A percentile compares a stretch with the other conserved stretches of the same genome.
These are phyloP conservation scores for Apis dorsata DNA, from an alignment of 1,140 invertebrate species.

Conservation along the genomic window DNA sequence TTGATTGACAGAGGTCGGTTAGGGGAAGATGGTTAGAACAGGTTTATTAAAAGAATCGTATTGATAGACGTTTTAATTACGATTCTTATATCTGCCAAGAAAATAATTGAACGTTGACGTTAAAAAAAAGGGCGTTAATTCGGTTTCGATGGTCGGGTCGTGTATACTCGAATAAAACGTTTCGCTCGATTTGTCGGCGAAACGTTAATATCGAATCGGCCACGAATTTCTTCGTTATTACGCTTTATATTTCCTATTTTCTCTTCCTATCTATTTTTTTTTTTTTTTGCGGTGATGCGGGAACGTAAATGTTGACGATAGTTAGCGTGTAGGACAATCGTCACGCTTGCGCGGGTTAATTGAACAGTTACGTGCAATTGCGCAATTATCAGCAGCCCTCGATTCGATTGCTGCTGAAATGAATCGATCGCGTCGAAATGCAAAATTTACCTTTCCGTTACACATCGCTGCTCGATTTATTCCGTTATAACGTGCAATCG, in stretches of 20 bases:
- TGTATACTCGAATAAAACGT: no score
- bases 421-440: neutral
- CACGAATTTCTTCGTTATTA: neutral
- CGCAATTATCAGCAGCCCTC: conserved; percentile 18
- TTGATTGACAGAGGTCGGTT: neutral
- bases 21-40: neutral
- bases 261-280: neutral
- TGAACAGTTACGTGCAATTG: conserved; percentile 16
- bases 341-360: conserved; percentile 6
- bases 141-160: no score
- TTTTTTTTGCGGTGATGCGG: no score
- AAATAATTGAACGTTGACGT: neutral
- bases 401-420: neutral
- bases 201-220: neutral
- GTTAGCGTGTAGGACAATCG: neutral
- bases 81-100: neutral
- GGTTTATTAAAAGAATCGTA: neutral
- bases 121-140: neutral
- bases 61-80: conserved; percentile 4
- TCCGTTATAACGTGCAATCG: neutral
- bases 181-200: neutral
- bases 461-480: neutral
- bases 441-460: neutral
- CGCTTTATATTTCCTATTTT: neutral
- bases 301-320: neutral